Evolutionary conservation across 1,140 invertebrate genomes (phyloP), one percentile per base, ranked within the genome.

Genomic region (Drosophila kanapiae): DNA sequence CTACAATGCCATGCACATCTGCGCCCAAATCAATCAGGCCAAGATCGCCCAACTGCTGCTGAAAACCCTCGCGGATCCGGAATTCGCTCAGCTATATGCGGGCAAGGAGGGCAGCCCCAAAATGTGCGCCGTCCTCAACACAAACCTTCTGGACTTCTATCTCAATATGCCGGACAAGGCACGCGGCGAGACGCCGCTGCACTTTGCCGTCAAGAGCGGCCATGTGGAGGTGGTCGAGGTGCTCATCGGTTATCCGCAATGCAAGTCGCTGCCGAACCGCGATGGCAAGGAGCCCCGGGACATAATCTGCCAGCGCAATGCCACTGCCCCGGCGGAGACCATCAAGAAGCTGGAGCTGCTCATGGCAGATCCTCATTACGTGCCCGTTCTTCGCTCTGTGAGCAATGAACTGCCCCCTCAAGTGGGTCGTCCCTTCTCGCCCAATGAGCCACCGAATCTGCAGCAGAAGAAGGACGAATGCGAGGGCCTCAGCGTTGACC

Each of bases 121-220:
- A 33, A 92, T 93, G 80, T 56, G 53, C 47, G 90, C 93, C 37
- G 91, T 93, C 23, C 79, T 93, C 3, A 83, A 72, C 49, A 67
- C 77, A 43, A 96, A 97, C 77, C 93, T 99, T 14, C 88, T 97
- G 16, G 98, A 99, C 93, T 94, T 98, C 10, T 99, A 98, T 93
- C 94, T 99, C 16, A 99, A 99, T 93, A 98, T 97, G 38, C 98
- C 98, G 0, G 98, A 99, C 88, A 98, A 98, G 94, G 96, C 95
- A 13, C 94, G 97, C 56, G 96, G 97, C 93, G 97, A 99, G 91
- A 98, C 97, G 0, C 97, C 98, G 0, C 93, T 99, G 18, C 98
- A 99, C 94, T 98, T 99, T 94, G 97, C 98, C 11, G 95, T 95
- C 4, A 99, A 99, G 93, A 96, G 96, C 94, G 98, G 97, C 3